Conservation (phyloP, 2,797 vertebrate species). For the Clarias fuscus region DNA sequence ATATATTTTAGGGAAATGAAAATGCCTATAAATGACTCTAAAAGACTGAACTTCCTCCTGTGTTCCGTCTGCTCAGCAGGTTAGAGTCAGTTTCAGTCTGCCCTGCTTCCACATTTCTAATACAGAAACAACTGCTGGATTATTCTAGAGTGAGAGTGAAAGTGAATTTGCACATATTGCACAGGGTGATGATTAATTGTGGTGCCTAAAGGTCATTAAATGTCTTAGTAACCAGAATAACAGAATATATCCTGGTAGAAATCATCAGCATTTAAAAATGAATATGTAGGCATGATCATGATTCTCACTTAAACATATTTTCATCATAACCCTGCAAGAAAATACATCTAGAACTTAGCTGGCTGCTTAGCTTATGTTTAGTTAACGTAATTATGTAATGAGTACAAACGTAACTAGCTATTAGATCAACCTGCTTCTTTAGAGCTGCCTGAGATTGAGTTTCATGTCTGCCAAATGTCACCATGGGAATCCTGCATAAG, state of each 20-base stretch:
- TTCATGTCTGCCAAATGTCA: not conserved
- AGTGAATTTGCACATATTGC: too few relatives aligned
- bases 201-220: not conserved
- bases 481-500: not conserved
- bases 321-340: not conserved
- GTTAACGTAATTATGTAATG: not conserved
- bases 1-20: constrained; percentile 19
- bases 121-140: not conserved
- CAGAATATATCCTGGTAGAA: not conserved
- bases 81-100: not conserved
- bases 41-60: not conserved
- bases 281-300: not conserved
- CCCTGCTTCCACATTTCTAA: not conserved
- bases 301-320: not conserved
- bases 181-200: not conserved
- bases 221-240: not conserved
- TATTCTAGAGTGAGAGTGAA: not conserved
- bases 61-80: not conserved
- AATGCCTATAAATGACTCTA: not conserved
- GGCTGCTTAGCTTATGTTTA: not conserved
- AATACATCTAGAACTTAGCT: not conserved
- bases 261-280: not conserved
- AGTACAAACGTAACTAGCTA: not conserved
- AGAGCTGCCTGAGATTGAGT: not conserved
- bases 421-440: not conserved